Percentiles rank a stretch among this genome's conserved stretches.
These are phyloP conservation scores for Chaetops frenatus DNA, from an alignment of 2,113 vertebrate species.

Conservation along the genomic window DNA sequence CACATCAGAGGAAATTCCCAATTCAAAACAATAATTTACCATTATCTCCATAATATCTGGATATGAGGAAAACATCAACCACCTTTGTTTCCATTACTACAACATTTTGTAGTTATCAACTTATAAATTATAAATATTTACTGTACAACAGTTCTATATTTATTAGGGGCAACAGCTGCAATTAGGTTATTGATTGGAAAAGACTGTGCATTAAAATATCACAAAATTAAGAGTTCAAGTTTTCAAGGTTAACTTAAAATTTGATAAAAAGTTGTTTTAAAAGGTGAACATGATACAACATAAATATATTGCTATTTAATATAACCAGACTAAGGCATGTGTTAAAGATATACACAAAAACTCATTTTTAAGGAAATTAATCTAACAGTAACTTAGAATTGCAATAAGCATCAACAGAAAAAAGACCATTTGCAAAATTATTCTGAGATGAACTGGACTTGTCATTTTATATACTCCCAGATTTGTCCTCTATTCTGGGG, in stretches of 20 bases:
- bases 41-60: neutral
- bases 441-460: neutral
- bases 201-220: neutral
- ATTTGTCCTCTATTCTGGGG: neutral
- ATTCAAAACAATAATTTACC: neutral
- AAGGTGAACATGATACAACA: neutral
- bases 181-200: neutral
- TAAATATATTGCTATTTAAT: neutral
- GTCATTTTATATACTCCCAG: neutral
- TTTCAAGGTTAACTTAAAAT: neutral
- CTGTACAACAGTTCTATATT: neutral
- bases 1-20: neutral
- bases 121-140: neutral
- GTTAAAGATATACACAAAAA: neutral
- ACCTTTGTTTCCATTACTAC: neutral
- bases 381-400: neutral
- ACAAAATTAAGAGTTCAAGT: neutral
- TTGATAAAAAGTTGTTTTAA: neutral
- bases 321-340: neutral
- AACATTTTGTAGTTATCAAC: neutral
- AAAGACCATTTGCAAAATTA: neutral
- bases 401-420: neutral
- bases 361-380: neutral
- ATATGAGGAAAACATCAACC: neutral
- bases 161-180: neutral